These are phyloP conservation scores for Lithodes maja DNA, from an alignment of 2,888 invertebrate species.

Conservation along the genomic window DNA sequence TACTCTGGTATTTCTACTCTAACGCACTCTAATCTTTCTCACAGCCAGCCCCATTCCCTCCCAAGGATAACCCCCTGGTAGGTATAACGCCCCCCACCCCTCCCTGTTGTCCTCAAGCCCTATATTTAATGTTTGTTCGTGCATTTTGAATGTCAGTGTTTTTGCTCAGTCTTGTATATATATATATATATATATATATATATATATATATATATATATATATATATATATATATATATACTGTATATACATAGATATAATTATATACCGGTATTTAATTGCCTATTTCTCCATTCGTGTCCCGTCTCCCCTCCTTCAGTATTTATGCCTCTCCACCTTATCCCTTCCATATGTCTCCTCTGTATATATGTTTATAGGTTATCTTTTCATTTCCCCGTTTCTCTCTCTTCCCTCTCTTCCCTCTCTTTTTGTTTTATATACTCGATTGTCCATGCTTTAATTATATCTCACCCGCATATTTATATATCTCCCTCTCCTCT, in stretches of 20 bases:
- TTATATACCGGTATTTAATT: background rate
- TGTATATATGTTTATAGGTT: background rate
- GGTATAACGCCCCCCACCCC: background rate
- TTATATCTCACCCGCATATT: background rate
- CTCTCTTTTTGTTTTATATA: background rate
- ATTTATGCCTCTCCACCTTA: background rate
- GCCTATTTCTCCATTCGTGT: slow-evolving; percentile 6
- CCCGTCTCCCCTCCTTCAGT: background rate
- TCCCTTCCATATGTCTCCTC: background rate
- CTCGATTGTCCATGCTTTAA: background rate
- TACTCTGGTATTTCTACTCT: too few relatives aligned
- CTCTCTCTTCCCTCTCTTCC: background rate
- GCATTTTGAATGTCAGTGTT: background rate
- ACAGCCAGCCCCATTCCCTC: background rate
- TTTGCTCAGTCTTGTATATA: background rate
- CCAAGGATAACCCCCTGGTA: background rate
- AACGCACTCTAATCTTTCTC: background rate
- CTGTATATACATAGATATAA: too few relatives aligned
- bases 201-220: background rate
- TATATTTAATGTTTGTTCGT: too few relatives aligned
- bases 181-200: background rate
- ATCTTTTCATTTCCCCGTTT: background rate
- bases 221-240: background rate
- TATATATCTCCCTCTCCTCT: background rate
- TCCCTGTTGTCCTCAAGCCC: background rate